Conservation (phyloP, 2,888 invertebrate genomes). For the Tinea semifulvella region DNA sequence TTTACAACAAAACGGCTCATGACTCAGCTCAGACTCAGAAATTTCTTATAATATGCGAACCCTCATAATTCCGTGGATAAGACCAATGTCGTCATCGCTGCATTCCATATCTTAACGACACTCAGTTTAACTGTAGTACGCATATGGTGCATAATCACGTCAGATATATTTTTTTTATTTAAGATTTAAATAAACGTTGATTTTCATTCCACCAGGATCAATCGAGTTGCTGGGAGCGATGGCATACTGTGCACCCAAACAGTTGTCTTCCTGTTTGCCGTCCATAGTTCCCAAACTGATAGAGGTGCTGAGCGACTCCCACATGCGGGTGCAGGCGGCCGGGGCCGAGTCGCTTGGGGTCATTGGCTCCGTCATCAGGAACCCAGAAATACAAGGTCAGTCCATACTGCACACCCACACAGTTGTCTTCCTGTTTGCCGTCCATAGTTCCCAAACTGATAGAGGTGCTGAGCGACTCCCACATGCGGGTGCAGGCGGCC, state of each 20-base stretch:
- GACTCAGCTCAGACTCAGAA: no score
- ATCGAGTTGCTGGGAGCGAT: constrained; percentile 96
- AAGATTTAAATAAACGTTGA: not conserved
- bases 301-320: constrained; percentile 96
- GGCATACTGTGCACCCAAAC: constrained; percentile 99
- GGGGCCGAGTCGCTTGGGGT: constrained; percentile 94
- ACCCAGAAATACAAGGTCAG: constrained; percentile 98
- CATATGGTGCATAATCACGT: no score
- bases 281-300: constrained; percentile 98
- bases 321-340: constrained; percentile 96
- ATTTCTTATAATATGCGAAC: no score
- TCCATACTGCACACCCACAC: constrained; percentile 98
- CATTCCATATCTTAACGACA: no score
- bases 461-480: constrained; percentile 96
- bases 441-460: constrained; percentile 98
- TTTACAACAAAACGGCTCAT: no score
- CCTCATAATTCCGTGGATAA: no score
- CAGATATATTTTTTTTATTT: no score
- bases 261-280: constrained; percentile 96
- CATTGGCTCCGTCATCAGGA: constrained; percentile 97
- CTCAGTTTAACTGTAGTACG: no score
- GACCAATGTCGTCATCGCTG: no score
- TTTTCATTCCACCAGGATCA: constrained; percentile 69
- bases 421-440: constrained; percentile 96
- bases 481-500: constrained; percentile 96